phyloP scores from a whole-genome alignment of 2,113 vertebrate genomes.

The Notothenia coriiceps region DNA sequence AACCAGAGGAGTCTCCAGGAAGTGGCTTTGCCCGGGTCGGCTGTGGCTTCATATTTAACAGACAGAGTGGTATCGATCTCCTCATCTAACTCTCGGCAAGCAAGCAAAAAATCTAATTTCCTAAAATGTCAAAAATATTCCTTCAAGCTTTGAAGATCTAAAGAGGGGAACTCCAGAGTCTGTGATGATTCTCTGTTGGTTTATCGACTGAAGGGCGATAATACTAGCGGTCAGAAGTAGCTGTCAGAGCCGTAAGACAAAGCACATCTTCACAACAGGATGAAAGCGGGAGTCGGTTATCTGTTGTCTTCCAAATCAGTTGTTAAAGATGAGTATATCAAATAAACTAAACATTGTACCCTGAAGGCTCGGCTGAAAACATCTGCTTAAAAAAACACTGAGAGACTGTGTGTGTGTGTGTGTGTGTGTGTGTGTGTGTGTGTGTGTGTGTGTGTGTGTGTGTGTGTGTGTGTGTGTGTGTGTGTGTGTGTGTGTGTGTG shows the following conservation, averaged over 20 bases:
- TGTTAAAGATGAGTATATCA: slow-evolving; percentile 32
- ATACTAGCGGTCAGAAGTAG: neutral
- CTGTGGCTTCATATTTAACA: neutral
- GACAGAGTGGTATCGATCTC: neutral
- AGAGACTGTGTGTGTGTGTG: too few relatives aligned
- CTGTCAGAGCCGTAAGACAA: neutral
- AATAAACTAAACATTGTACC: slow-evolving; percentile 50
- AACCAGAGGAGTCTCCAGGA: neutral
- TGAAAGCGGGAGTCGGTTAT: slow-evolving; percentile 17
- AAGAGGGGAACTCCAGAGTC: neutral
- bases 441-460: too few relatives aligned
- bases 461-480: too few relatives aligned
- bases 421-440: too few relatives aligned
- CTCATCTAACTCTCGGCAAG: neutral
- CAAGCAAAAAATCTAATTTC: neutral
- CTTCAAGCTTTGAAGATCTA: neutral
- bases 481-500: neutral
- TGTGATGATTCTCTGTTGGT: neutral
- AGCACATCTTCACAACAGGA: neutral
- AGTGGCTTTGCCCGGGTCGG: neutral
- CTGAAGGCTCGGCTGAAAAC: slow-evolving; percentile 46
- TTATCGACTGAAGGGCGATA: neutral
- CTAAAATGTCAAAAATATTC: slow-evolving; percentile 3
- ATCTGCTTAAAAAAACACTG: slow-evolving; percentile 35
- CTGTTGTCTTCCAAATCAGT: slow-evolving; percentile 47